Conservation (phyloP, 2,888 invertebrate genomes). For the Parascotia fuliginaria region DNA sequence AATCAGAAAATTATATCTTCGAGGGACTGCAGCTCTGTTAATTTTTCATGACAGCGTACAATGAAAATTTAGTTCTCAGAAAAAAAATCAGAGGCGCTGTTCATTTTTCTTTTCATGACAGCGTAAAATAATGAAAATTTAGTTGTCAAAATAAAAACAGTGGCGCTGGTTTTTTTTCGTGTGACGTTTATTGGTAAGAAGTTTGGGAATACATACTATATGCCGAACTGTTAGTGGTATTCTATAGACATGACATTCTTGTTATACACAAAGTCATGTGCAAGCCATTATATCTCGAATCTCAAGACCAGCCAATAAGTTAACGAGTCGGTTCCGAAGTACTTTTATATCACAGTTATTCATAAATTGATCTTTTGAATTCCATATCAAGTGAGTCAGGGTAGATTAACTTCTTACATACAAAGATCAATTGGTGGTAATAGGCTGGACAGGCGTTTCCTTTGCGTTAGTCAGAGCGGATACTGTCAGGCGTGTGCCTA, state of each 20-base stretch:
- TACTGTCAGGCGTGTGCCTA: slow-evolving; percentile 41
- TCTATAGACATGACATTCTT: neutral
- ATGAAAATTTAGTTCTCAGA: too few species aligned
- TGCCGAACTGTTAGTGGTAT: too few species aligned
- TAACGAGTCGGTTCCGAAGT: neutral
- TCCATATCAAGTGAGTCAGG: slow-evolving; percentile 36
- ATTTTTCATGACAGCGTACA: too few species aligned
- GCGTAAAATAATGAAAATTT: too few species aligned
- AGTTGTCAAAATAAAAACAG: too few species aligned
- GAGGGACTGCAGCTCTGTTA: too few species aligned
- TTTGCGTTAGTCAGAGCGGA: slow-evolving; percentile 40
- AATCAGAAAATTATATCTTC: too few species aligned
- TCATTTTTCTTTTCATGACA: too few species aligned
- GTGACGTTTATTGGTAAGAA: too few species aligned
- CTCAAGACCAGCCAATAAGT: neutral
- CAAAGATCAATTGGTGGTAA: slow-evolving; percentile 49
- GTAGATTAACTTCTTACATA: slow-evolving; percentile 34
- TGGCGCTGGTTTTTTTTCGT: too few species aligned
- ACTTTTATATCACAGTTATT: neutral
- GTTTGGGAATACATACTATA: too few species aligned
- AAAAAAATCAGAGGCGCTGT: too few species aligned
- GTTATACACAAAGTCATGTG: neutral
- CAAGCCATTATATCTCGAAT: neutral
- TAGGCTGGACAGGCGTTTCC: slow-evolving; percentile 40
- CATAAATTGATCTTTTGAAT: slow-evolving; percentile 27